Evolutionary conservation across 2,888 invertebrate genomes (phyloP).

Genomic region (Parochlus steinenii): DNA sequence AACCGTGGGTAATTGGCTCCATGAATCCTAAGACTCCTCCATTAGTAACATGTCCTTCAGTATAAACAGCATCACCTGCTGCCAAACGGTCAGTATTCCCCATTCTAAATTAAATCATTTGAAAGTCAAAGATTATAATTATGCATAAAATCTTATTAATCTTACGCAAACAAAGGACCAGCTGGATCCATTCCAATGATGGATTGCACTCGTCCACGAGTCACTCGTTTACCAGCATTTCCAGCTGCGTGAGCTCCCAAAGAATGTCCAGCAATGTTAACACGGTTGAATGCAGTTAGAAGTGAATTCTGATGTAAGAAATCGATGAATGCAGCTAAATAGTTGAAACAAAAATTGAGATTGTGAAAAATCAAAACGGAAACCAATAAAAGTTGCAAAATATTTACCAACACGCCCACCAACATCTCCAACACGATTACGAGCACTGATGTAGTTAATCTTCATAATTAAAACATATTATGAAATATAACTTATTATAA

Average conservation of each 20-base stretch:
- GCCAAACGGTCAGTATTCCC: conserved; percentile 18
- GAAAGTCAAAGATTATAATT: too few species aligned
- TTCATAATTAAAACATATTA: too few species aligned
- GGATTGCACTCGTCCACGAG: conserved; percentile 34
- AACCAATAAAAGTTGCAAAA: too few species aligned
- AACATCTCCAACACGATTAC: conserved; percentile 23
- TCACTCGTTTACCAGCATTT: conserved; percentile 37
- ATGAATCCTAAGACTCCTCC: conserved; percentile 22
- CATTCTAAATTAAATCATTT: too few species aligned
- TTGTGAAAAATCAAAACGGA: too few species aligned
- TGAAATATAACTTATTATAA: too few species aligned
- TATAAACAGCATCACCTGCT: conserved; percentile 23
- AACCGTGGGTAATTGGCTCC: conserved; percentile 26
- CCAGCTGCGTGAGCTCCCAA: conserved; percentile 41
- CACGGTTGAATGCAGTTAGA: background rate
- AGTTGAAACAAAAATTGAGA: too few species aligned
- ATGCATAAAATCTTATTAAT: too few species aligned
- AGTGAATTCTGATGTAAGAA: conserved; percentile 1
- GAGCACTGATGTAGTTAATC: conserved; percentile 39
- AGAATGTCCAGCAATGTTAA: conserved; percentile 32
- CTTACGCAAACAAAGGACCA: conserved; percentile 18
- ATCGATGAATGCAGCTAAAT: conserved; percentile 18
- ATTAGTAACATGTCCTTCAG: conserved; percentile 25
- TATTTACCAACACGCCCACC: too few species aligned
- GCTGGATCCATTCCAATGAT: conserved; percentile 29